Evolutionary conservation across 2,888 invertebrate species (phyloP).

Genomic region (Iselma pallidipennis): DNA sequence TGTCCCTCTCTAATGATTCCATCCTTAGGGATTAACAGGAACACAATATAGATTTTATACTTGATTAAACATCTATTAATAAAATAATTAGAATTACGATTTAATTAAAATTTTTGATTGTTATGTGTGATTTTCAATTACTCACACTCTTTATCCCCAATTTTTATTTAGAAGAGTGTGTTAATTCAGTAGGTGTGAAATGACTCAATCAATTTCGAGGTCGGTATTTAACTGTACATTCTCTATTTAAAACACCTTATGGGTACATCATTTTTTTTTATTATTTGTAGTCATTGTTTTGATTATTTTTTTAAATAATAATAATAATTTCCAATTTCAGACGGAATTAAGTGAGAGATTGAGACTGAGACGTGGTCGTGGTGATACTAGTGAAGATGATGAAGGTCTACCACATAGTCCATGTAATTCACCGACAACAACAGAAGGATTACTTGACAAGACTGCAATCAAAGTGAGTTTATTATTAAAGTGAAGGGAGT

Average conservation of each 20-base stretch:
- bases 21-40: too few relatives aligned
- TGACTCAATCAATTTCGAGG: neutral
- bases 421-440: conserved; percentile 66
- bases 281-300: neutral
- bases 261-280: too few relatives aligned
- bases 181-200: neutral
- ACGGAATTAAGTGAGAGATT: conserved; percentile 77
- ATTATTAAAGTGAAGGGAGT: neutral
- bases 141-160: too few relatives aligned
- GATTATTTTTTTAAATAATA: neutral
- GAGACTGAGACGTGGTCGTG: conserved; percentile 67
- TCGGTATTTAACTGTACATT: neutral
- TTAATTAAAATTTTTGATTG: neutral
- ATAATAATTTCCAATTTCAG: conserved; percentile 54
- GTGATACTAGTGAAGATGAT: conserved; percentile 73
- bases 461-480: conserved; percentile 52
- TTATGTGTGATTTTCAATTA: too few relatives aligned
- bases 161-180: too few relatives aligned
- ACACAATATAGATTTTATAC: too few relatives aligned
- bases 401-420: conserved; percentile 76
- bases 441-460: conserved; percentile 57
- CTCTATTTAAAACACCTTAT: too few relatives aligned
- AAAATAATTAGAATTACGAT: neutral
- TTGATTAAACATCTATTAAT: too few relatives aligned
- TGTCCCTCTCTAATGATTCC: neutral